These are phyloP conservation scores for Eulemur macaco DNA, from an alignment of 2,113 vertebrate genomes.

Conservation along the genomic window DNA sequence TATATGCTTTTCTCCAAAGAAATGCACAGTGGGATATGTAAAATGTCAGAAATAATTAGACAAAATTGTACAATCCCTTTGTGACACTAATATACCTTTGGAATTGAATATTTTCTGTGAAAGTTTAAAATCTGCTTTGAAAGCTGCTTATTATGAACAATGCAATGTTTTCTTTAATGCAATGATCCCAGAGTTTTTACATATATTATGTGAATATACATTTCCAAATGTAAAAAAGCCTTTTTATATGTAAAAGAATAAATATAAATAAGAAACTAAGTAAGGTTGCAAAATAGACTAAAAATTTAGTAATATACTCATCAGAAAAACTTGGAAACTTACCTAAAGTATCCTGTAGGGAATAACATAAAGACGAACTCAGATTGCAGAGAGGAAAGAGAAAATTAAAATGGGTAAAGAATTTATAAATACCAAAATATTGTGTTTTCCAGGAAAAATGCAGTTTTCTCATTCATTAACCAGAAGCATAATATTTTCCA, in stretches of 20 bases:
- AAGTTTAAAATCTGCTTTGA: conserved; percentile 69
- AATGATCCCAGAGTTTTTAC: conserved; percentile 18
- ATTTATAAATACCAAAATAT: conserved; percentile 23
- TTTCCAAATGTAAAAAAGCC: neutral
- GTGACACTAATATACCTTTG: conserved; percentile 61
- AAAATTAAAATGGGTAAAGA: neutral
- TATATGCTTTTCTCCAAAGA: conserved; percentile 71
- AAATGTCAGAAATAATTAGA: conserved; percentile 82
- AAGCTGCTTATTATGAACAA: conserved; percentile 68
- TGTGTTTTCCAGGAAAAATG: neutral
- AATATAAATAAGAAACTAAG: conserved; percentile 38
- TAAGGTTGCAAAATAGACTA: conserved; percentile 55
- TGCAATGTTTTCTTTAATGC: conserved; percentile 56
- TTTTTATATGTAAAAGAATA: neutral
- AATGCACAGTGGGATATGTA: conserved; percentile 65
- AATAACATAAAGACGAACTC: neutral
- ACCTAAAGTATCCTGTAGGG: neutral
- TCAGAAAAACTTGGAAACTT: neutral
- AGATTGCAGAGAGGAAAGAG: neutral
- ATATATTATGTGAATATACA: neutral
- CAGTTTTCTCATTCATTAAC: conserved; percentile 63
- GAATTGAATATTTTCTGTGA: conserved; percentile 64
- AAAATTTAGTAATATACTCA: neutral
- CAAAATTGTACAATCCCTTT: conserved; percentile 68
- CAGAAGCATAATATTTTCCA: conserved; percentile 71